Percentiles rank a stretch among this genome's conserved stretches.
phyloP scores from a whole-genome alignment of 2,113 vertebrate genomes.

The Nesoenas mayeri region DNA sequence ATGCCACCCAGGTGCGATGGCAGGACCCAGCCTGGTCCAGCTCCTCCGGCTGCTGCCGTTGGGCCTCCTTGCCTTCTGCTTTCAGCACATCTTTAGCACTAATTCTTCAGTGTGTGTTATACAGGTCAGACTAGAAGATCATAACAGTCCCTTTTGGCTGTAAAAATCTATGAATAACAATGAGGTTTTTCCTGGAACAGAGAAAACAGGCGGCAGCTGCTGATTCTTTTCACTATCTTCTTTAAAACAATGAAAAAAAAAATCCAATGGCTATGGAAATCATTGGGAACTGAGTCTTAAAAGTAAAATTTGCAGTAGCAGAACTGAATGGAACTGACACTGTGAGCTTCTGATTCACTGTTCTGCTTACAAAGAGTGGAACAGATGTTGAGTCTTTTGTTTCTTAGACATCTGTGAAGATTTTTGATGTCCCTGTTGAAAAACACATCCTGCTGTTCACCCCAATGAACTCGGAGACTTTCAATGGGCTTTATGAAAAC shows the following conservation, averaged over 20 bases:
- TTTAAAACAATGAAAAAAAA: slow-evolving; percentile 9
- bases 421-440: slow-evolving; percentile 80
- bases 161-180: not conserved
- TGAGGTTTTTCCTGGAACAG: not conserved
- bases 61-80: not conserved
- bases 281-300: not conserved
- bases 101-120: not conserved
- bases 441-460: slow-evolving; percentile 90
- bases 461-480: slow-evolving; percentile 74
- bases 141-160: not conserved
- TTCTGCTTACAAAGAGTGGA: slow-evolving; percentile 6
- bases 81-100: not conserved
- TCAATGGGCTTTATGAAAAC: slow-evolving; percentile 69
- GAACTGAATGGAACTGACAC: not conserved
- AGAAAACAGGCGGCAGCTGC: not conserved
- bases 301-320: not conserved
- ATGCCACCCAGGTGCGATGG: not conserved
- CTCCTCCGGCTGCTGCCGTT: not conserved
- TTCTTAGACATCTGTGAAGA: slow-evolving; percentile 84
- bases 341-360: slow-evolving; percentile 38
- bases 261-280: not conserved
- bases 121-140: not conserved
- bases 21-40: not conserved
- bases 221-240: not conserved
- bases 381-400: slow-evolving; percentile 50